These are phyloP conservation scores for Apomyelois bistriatella DNA, from an alignment of 2,888 invertebrate genomes.

Conservation along the genomic window DNA sequence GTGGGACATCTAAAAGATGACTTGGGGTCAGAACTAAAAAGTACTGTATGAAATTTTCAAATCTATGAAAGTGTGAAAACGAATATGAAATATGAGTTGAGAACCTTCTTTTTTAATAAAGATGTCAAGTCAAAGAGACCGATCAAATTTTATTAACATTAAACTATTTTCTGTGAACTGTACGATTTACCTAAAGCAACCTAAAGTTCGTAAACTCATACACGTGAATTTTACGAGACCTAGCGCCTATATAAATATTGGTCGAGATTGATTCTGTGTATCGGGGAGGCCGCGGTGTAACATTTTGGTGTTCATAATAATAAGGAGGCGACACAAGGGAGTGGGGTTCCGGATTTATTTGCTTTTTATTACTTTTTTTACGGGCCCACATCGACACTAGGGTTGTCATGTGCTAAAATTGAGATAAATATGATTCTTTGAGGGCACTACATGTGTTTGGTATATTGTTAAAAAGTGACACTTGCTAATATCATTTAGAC, in stretches of 20 bases:
- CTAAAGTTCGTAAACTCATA: constrained; percentile 6
- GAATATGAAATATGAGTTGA: too few relatives aligned
- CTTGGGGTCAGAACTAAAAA: too few relatives aligned
- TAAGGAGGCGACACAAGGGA: constrained; percentile 59
- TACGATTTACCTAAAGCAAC: neutral
- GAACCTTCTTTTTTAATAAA: too few relatives aligned
- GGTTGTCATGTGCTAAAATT: constrained; percentile 21
- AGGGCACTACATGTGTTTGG: neutral
- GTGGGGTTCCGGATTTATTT: constrained; percentile 65
- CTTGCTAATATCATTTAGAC: too few relatives aligned
- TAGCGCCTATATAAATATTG: constrained; percentile 16
- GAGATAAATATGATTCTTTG: neutral
- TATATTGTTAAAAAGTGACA: too few relatives aligned
- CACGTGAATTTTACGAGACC: constrained; percentile 5
- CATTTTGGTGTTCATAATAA: constrained; percentile 73
- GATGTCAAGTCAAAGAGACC: too few relatives aligned
- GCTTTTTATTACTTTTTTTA: constrained; percentile 78
- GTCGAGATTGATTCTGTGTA: constrained; percentile 33
- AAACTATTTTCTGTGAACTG: neutral
- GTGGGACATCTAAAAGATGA: too few relatives aligned
- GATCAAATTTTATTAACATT: neutral
- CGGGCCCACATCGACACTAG: constrained; percentile 44
- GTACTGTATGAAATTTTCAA: too few relatives aligned
- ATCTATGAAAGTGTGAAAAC: too few relatives aligned
- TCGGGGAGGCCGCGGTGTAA: constrained; percentile 43